phyloP scores from a whole-genome alignment of 2,113 vertebrate genomes.

The Pelodiscus sinensis region DNA sequence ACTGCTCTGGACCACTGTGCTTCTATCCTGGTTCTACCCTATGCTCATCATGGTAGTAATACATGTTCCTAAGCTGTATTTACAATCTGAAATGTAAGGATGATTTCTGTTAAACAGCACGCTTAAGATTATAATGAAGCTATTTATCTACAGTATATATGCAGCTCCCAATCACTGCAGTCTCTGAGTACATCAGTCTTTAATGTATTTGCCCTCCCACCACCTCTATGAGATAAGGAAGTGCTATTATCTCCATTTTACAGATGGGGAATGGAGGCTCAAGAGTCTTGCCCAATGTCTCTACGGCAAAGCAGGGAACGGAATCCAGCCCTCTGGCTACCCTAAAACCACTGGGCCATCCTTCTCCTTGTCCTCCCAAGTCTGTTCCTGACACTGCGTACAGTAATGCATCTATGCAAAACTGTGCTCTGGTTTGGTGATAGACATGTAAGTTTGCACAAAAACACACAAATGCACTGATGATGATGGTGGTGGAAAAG shows the following conservation, averaged over 20 bases:
- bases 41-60: background rate
- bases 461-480: background rate
- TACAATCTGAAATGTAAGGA: background rate
- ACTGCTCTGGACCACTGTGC: background rate
- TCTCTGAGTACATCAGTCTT: background rate
- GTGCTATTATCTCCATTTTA: background rate
- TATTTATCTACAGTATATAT: background rate
- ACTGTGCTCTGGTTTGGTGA: background rate
- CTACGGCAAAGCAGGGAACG: background rate
- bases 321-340: background rate
- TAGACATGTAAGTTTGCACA: background rate
- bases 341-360: background rate
- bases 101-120: background rate
- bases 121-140: background rate
- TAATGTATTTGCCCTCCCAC: background rate
- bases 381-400: background rate
- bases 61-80: background rate
- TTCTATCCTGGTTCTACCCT: background rate
- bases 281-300: background rate
- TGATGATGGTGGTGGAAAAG: background rate
- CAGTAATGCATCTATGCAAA: constrained; percentile 1
- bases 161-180: background rate
- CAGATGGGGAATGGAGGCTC: background rate
- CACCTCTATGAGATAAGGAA: background rate
- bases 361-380: background rate